These are phyloP conservation scores for Zaprionus gabonicus DNA, from an alignment of 1,140 invertebrate genomes.

Conservation along the genomic window DNA sequence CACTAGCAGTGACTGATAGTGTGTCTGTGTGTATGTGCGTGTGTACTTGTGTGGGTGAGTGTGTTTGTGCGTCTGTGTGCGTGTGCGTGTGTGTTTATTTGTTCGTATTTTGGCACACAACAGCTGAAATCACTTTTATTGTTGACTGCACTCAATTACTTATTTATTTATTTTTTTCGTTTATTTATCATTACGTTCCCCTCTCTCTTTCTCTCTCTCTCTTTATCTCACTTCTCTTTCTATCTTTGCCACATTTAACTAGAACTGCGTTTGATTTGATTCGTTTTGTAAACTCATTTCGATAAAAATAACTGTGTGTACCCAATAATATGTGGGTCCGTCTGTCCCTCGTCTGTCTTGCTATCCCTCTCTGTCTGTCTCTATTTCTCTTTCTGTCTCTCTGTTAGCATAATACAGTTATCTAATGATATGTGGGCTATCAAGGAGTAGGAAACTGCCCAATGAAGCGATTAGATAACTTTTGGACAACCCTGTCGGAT, in stretches of 20 bases:
- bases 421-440: slow-evolving; percentile 65
- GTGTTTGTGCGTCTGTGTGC: not conserved
- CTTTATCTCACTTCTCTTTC: too few relatives aligned
- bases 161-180: slow-evolving; percentile 65
- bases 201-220: not conserved
- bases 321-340: slow-evolving; percentile 35
- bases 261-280: slow-evolving; percentile 56
- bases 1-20: not conserved
- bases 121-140: slow-evolving; percentile 73
- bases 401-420: slow-evolving; percentile 23
- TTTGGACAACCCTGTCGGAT: slow-evolving; percentile 30
- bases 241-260: not conserved
- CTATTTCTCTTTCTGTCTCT: not conserved
- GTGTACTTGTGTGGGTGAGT: not conserved
- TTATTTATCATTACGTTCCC: slow-evolving; percentile 14
- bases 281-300: slow-evolving; percentile 62
- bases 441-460: slow-evolving; percentile 34
- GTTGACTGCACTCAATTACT: slow-evolving; percentile 79
- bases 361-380: not conserved
- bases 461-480: slow-evolving; percentile 67
- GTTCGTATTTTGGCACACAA: slow-evolving; percentile 45
- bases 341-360: not conserved
- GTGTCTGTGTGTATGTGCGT: not conserved
- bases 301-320: slow-evolving; percentile 22
- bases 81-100: slow-evolving; percentile 27